Conservation (phyloP, 2,888 invertebrate genomes). For the Nemurella pictetii region DNA sequence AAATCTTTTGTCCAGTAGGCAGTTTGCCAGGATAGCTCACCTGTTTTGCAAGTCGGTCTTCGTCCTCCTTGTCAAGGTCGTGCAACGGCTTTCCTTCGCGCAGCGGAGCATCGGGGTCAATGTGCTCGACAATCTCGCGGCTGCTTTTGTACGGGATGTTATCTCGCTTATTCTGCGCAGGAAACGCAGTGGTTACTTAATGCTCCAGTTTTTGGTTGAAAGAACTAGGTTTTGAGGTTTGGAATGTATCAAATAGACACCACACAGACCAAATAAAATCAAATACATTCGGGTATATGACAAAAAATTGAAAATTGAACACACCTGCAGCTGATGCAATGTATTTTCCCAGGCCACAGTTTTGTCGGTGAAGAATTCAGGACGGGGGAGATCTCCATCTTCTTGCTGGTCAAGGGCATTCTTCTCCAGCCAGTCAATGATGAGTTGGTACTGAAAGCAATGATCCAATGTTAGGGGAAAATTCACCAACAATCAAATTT, state of each 20-base stretch:
- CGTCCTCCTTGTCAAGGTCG: slow-evolving; percentile 69
- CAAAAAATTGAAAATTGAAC: too few relatives aligned
- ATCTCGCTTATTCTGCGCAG: slow-evolving; percentile 48
- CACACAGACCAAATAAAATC: too few relatives aligned
- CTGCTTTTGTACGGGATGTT: slow-evolving; percentile 62
- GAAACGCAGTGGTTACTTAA: too few relatives aligned
- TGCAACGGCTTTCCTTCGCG: slow-evolving; percentile 78
- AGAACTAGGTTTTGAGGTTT: too few relatives aligned
- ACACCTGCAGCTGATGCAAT: slow-evolving; percentile 69
- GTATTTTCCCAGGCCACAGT: slow-evolving; percentile 92
- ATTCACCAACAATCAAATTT: too few relatives aligned
- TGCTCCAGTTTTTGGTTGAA: too few relatives aligned
- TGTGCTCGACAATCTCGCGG: slow-evolving; percentile 63
- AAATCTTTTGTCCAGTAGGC: too few relatives aligned
- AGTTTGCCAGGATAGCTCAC: too few relatives aligned
- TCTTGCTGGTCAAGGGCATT: slow-evolving; percentile 65
- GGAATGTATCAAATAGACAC: too few relatives aligned
- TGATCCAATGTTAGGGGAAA: not conserved
- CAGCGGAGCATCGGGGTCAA: slow-evolving; percentile 90
- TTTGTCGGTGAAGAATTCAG: slow-evolving; percentile 77
- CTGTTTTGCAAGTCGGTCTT: slow-evolving; percentile 40
- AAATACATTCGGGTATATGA: too few relatives aligned
- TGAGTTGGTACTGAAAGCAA: slow-evolving; percentile 66
- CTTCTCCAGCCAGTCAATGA: slow-evolving; percentile 91
- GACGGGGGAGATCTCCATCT: slow-evolving; percentile 52